Conservation (phyloP, 2,113 vertebrate species). For the Dermatemys mawii region DNA sequence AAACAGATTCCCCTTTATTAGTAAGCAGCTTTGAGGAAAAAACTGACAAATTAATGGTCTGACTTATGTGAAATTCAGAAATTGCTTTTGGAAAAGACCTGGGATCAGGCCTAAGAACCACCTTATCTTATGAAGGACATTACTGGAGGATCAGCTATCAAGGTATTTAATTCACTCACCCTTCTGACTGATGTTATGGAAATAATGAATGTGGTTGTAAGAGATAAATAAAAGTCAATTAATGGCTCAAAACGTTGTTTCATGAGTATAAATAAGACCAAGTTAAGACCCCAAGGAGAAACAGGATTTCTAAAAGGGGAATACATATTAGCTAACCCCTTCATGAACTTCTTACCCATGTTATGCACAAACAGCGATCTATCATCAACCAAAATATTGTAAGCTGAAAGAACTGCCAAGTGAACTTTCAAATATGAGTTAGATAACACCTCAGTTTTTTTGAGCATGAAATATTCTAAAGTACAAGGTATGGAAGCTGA, state of each 20-base stretch:
- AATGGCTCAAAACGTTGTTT: neutral
- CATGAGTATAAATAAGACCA: neutral
- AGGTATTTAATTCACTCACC: neutral
- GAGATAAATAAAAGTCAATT: neutral
- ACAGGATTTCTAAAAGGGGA: neutral
- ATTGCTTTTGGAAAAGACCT: neutral
- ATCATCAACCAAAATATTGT: neutral
- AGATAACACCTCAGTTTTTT: neutral
- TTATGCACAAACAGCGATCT: neutral
- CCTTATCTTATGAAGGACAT: neutral
- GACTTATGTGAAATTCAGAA: neutral
- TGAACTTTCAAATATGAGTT: neutral
- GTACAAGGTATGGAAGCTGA: neutral
- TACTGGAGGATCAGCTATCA: neutral
- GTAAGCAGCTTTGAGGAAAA: neutral
- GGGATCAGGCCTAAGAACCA: neutral
- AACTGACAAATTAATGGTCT: neutral
- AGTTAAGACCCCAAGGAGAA: neutral
- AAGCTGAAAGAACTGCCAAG: neutral
- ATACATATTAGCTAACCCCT: neutral
- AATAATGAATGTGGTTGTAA: neutral
- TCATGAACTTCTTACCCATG: neutral
- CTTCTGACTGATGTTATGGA: neutral
- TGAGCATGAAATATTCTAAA: neutral
- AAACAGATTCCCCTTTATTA: neutral